Evolutionary conservation across 2,797 vertebrate species (phyloP), one percentile per base, ranked within the genome.

Genomic region (Bryconaethiops microstoma): DNA sequence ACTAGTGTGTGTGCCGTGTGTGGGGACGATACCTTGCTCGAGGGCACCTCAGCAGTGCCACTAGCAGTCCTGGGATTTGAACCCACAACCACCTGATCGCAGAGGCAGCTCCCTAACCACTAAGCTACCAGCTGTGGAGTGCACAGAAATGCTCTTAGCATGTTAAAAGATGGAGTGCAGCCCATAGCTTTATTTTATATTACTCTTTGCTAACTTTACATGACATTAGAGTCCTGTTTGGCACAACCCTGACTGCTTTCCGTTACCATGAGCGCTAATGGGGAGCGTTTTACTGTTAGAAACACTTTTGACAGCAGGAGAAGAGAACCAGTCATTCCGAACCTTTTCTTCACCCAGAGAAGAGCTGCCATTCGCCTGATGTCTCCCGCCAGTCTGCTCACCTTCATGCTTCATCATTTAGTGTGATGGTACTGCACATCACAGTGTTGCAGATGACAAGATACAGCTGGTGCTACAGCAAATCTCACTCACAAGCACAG

Each of bases 251-350:
- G 68, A 70, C 42, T 52, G 72, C 35, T 35, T 35, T 5, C 35
- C 35, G 35, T 35, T 35, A 35, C 35, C 35, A 0, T 35, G 2
- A 35, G 1, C n/a, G 42, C 59, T 82, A 74, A 54, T 55, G 29
- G 48, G 25, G 23, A 72, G 50, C 55, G 7, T 0, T 21, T 8
- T 54, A 2, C 35, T 35, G 35, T 76, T 67, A 7, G 9, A 48
- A 23, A 19, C 12, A 13, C 57, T 80, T 75, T 21, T 72, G 54
- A 48, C 74, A 72, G 68, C 25, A 65, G 52, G 19, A 17, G 13
- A 72, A 29, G 60, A 13, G 35, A 81, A 45, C 17, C 42, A 71
- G 63, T 65, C 63, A 63, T 21, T 69, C 40, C 3, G 3, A 71
- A 52, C 12, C 16, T 25, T 25, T 48, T 71, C 48, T 52, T 48